Base-by-base conservation (phyloP, 2,113 vertebrate genomes). In the Sceloporus undulatus region DNA sequence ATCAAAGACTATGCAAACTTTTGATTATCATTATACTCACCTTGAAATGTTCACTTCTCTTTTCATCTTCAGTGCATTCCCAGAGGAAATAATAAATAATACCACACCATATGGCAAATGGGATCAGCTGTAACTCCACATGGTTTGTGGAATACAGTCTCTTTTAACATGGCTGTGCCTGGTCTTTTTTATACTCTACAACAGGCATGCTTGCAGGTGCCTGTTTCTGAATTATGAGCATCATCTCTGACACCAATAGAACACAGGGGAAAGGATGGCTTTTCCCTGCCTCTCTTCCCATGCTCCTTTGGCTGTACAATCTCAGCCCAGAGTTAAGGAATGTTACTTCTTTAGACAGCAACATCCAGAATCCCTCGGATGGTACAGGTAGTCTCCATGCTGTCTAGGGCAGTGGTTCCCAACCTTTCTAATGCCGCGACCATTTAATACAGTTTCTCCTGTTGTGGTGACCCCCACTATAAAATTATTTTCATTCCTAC, bases 31-130 rank as follows among this genome's bases (percentile, higher is more conserved):
- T 95, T 95, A 90, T 85, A 29, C 88, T 90, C 21, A 90, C 79
- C 89, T 92, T 85, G 42, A 89, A 70, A 92, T 77, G 78, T 88
- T 92, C 87, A 75, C 48, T 91, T 94, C 87, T 92, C 65, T 82
- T 91, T 92, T 92, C 56, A 81, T 86, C 92, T 89, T 91, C 68
- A 54, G 23, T 5, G 0, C 10, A 1, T 79, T 95, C 91, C 88
- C 91, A 86, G 89, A 91, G 86, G 93, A 94, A 94, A 95, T 29
- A 82, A 81, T 86, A 87, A 92, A 87, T 84, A 95, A 85, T 86
- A 91, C 84, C 85, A 84, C 8, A 59, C 88, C 93, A 94, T 92
- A 94, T 94, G 94, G 95, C 78, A 92, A 93, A 95, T 87, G 75
- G 91, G 91, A 93, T 94, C 91, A 92, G 84, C 86, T 81, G 56